Evolutionary conservation across 2,797 vertebrate species (phyloP).

Genomic region (Malurus splendens): DNA sequence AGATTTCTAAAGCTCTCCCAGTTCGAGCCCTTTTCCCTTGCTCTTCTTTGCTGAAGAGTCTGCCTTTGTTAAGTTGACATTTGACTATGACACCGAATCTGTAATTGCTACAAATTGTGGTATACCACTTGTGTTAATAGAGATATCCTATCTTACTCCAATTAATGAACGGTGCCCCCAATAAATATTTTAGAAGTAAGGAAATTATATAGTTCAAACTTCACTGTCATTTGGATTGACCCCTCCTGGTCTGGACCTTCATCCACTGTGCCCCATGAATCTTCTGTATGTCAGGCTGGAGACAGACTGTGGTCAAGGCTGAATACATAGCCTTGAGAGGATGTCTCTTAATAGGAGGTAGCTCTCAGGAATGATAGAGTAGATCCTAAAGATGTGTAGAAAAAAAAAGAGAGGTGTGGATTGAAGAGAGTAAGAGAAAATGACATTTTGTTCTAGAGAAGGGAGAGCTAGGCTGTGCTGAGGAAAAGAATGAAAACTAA

Average conservation of each 20-base stretch:
- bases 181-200: background rate
- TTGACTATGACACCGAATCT: background rate
- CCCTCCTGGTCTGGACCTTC: background rate
- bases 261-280: background rate
- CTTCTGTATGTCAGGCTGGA: background rate
- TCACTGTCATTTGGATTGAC: background rate
- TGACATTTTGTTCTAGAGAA: background rate
- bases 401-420: background rate
- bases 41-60: background rate
- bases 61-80: background rate
- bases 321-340: background rate
- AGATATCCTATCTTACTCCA: background rate
- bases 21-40: background rate
- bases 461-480: background rate
- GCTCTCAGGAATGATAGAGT: background rate
- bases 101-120: background rate
- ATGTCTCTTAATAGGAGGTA: background rate
- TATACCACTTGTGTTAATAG: background rate
- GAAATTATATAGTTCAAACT: background rate
- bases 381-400: background rate
- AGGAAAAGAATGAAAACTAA: background rate
- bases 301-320: background rate
- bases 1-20: background rate
- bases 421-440: background rate
- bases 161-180: background rate